A percentile compares a stretch with the other conserved stretches of the same genome.
These are phyloP conservation scores for Cerceris rybyensis DNA, from an alignment of 2,888 invertebrate genomes.

Conservation along the genomic window DNA sequence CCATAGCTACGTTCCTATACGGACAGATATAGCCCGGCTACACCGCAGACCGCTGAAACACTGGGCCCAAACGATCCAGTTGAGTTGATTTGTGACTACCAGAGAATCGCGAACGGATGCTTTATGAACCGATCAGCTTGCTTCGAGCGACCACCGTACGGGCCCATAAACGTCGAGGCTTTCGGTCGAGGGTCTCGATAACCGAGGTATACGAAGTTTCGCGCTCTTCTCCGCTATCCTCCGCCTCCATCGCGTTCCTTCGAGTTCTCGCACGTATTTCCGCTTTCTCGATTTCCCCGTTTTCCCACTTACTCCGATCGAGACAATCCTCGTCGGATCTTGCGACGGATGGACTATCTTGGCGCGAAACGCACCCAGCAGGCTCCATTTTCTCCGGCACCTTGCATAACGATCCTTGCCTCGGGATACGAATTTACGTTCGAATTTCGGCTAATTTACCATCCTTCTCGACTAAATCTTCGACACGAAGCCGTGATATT, in stretches of 20 bases:
- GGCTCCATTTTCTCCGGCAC: too few species aligned
- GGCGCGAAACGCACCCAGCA: too few species aligned
- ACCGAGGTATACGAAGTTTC: neutral
- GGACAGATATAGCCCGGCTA: conserved; percentile 44
- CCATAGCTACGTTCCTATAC: conserved; percentile 52
- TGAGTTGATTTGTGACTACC: conserved; percentile 75
- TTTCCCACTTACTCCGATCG: too few species aligned
- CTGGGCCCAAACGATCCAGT: conserved; percentile 68
- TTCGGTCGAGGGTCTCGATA: conserved; percentile 63
- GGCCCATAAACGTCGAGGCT: conserved; percentile 75
- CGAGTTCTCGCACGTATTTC: too few species aligned
- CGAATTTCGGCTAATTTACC: conserved; percentile 31
- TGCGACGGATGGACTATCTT: too few species aligned
- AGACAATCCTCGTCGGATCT: too few species aligned
- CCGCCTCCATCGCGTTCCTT: neutral
- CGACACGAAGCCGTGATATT: conserved; percentile 38
- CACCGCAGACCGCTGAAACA: conserved; percentile 68
- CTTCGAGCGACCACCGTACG: conserved; percentile 62
- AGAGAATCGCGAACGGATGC: conserved; percentile 69
- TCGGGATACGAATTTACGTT: neutral
- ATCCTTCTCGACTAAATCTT: conserved; percentile 13
- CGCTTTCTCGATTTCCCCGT: too few species aligned
- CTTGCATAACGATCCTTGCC: too few species aligned
- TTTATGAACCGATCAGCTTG: conserved; percentile 76
- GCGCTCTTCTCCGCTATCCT: neutral